Conservation (phyloP, 53 echinoderm and acorn worm genomes). For the Pentamera pediparva region DNA sequence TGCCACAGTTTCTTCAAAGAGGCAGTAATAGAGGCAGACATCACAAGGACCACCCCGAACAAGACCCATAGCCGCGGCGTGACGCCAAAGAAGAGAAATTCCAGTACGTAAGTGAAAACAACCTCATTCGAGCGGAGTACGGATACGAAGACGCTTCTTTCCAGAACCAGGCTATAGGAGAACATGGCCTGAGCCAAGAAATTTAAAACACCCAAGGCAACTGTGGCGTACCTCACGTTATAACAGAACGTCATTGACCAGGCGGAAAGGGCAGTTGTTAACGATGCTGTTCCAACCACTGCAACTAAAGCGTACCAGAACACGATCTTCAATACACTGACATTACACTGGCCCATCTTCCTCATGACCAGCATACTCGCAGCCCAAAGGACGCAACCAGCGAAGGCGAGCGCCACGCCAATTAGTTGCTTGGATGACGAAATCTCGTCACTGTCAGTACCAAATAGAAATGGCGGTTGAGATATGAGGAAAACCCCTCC, state of each 20-base stretch:
- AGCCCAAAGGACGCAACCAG: background rate
- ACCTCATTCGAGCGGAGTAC: slow-evolving; percentile 19
- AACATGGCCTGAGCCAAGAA: background rate
- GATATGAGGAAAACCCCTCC: slow-evolving; percentile 21
- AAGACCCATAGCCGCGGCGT: background rate
- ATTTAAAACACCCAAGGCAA: background rate
- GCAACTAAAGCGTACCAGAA: background rate
- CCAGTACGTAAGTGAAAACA: background rate
- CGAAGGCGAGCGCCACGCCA: background rate
- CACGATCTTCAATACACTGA: background rate
- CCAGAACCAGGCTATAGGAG: background rate
- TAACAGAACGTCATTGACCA: slow-evolving; percentile 14
- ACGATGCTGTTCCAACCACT: background rate
- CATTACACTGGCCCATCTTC: background rate
- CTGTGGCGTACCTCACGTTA: background rate
- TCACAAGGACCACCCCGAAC: background rate
- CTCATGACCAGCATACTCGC: background rate
- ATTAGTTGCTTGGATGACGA: background rate
- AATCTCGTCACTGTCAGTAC: background rate
- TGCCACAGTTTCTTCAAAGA: background rate
- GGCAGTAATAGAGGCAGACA: background rate
- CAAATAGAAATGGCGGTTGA: slow-evolving; percentile 12
- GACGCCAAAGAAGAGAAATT: background rate
- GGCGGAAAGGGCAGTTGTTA: background rate
- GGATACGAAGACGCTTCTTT: slow-evolving; percentile 2